These are phyloP conservation scores for Pedetes capensis DNA, from an alignment of 2,113 vertebrate genomes.

Conservation along the genomic window DNA sequence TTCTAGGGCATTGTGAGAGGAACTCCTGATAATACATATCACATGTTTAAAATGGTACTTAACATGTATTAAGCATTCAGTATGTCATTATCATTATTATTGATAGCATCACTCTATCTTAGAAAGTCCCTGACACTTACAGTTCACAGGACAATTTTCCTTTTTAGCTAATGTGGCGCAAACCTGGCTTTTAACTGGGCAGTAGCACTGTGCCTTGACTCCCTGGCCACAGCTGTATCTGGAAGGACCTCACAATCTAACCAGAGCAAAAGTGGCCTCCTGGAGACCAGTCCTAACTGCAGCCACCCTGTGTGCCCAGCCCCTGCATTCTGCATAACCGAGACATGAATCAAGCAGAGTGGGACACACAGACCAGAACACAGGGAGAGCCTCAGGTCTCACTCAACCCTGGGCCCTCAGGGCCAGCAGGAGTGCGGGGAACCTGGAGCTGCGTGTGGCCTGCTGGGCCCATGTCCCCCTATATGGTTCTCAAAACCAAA, in stretches of 20 bases:
- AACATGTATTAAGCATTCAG: neutral
- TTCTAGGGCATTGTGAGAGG: neutral
- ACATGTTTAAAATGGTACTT: neutral
- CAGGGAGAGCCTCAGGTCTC: neutral
- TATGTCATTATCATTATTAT: neutral
- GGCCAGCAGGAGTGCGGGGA: neutral
- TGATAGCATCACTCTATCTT: neutral
- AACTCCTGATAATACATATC: neutral
- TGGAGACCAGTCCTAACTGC: neutral
- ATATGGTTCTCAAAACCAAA: neutral
- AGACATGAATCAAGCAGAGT: neutral
- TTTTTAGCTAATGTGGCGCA: neutral
- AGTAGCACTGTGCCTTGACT: neutral
- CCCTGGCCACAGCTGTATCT: neutral
- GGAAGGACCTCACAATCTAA: neutral
- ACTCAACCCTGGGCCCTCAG: neutral
- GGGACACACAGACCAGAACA: neutral
- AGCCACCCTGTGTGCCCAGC: neutral
- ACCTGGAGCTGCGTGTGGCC: neutral
- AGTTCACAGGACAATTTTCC: neutral
- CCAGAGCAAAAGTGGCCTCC: neutral
- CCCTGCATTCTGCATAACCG: neutral
- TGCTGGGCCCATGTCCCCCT: neutral
- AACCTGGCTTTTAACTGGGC: neutral
- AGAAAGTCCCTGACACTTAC: neutral